These are phyloP conservation scores for Piaya cayana DNA, from an alignment of 2,113 vertebrate species.

Conservation along the genomic window DNA sequence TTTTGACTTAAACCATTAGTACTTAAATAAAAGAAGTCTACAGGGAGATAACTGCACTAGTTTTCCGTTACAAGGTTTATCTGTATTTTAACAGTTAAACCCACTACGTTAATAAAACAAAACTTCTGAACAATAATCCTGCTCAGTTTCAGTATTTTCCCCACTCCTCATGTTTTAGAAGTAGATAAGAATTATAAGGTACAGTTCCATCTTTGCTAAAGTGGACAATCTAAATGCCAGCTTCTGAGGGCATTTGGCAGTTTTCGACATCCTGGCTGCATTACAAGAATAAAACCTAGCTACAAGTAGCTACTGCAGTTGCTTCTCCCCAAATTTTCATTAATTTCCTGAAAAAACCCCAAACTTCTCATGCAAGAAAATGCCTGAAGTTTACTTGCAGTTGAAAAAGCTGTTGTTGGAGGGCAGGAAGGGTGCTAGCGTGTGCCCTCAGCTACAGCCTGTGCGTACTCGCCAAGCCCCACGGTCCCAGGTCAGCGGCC, in stretches of 20 bases:
- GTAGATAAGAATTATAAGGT: neutral
- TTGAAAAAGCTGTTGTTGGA: neutral
- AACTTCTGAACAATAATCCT: conserved; percentile 19
- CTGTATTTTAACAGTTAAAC: conserved; percentile 49
- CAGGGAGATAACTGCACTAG: neutral
- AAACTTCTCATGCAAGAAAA: neutral
- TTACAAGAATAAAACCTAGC: neutral
- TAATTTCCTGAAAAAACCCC: neutral
- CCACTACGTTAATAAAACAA: conserved; percentile 21
- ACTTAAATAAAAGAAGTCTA: neutral
- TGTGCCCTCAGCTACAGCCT: fast-evolving
- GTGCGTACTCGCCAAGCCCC: fast-evolving
- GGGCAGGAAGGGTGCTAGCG: neutral
- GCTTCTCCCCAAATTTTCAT: neutral
- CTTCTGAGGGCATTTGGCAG: neutral
- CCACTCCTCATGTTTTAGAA: neutral
- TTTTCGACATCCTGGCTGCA: neutral
- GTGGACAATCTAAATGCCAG: neutral
- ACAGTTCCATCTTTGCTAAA: neutral
- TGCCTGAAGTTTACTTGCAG: neutral
- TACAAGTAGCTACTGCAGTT: neutral
- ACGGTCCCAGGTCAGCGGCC: fast-evolving
- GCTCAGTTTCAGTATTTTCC: conserved; percentile 53
- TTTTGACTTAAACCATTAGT: neutral
- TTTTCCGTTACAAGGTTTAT: conserved; percentile 1